phyloP scores from a whole-genome alignment of 2,113 vertebrate genomes.

The Campylomormyrus tamandua region DNA sequence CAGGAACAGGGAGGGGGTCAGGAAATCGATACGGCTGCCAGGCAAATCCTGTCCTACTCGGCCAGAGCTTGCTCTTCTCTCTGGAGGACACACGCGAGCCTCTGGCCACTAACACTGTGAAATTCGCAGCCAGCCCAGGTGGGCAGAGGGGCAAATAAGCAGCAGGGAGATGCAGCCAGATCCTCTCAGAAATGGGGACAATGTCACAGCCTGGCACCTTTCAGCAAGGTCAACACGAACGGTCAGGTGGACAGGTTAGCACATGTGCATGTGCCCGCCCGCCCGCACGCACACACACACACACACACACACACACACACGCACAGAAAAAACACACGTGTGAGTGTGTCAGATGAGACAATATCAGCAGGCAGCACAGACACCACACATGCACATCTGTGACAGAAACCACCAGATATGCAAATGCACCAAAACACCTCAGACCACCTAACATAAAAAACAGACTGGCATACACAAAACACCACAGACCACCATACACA shows the following conservation, averaged over 20 bases:
- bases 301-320: too few relatives aligned
- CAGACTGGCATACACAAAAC: background rate
- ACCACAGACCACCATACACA: background rate
- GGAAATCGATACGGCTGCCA: conserved; percentile 54
- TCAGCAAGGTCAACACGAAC: background rate
- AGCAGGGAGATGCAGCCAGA: background rate
- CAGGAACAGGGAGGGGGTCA: conserved; percentile 26
- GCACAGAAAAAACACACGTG: too few relatives aligned
- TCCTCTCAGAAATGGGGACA: background rate
- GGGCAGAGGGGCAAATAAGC: background rate
- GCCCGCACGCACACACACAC: too few relatives aligned
- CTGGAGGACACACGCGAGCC: background rate
- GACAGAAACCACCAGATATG: background rate
- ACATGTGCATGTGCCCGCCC: background rate
- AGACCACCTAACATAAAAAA: background rate
- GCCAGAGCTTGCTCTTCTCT: conserved; percentile 26
- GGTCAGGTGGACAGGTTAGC: background rate
- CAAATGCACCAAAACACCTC: background rate
- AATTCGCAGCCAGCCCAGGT: background rate
- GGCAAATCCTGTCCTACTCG: conserved; percentile 32
- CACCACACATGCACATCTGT: background rate
- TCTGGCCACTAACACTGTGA: background rate
- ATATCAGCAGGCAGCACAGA: background rate
- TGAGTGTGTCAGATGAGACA: background rate
- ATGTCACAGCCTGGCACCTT: background rate